phyloP scores from a whole-genome alignment of 2,113 vertebrate genomes.

The Aptenodytes patagonicus region DNA sequence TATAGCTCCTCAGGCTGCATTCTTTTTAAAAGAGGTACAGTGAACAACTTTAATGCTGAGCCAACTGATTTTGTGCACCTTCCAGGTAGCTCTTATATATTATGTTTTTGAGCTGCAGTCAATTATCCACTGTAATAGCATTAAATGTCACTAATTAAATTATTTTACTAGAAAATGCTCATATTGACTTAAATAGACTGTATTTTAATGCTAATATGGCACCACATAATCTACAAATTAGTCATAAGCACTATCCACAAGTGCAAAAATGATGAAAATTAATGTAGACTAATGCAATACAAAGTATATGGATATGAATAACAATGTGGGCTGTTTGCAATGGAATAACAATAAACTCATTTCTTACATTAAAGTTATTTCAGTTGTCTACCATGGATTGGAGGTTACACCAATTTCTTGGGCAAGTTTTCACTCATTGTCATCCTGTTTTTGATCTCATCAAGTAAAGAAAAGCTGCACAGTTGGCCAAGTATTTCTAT shows the following conservation, averaged over 20 bases:
- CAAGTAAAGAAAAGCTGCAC: not conserved
- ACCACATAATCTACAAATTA: slow-evolving; percentile 39
- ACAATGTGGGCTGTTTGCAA: not conserved
- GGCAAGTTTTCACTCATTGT: not conserved
- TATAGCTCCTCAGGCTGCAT: not conserved
- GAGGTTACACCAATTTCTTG: not conserved
- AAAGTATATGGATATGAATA: not conserved
- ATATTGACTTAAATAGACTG: not conserved
- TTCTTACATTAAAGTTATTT: not conserved
- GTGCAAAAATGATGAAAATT: not conserved
- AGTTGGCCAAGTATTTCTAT: not conserved
- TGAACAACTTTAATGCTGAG: not conserved
- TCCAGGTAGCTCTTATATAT: not conserved
- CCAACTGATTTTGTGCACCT: slow-evolving; percentile 10
- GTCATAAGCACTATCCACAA: not conserved
- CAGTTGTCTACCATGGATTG: not conserved
- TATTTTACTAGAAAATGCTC: slow-evolving; percentile 40
- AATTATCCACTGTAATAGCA: slow-evolving; percentile 48
- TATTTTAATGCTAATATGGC: not conserved
- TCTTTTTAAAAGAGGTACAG: not conserved
- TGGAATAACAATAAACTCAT: not conserved
- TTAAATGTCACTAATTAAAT: slow-evolving; percentile 49
- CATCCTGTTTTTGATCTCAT: not conserved
- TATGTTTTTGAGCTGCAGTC: slow-evolving; percentile 39
- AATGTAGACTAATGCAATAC: not conserved